A percentile compares a stretch with the other conserved stretches of the same genome.
phyloP scores from a whole-genome alignment of 1,140 invertebrate species.

The Hycleus cichorii region DNA sequence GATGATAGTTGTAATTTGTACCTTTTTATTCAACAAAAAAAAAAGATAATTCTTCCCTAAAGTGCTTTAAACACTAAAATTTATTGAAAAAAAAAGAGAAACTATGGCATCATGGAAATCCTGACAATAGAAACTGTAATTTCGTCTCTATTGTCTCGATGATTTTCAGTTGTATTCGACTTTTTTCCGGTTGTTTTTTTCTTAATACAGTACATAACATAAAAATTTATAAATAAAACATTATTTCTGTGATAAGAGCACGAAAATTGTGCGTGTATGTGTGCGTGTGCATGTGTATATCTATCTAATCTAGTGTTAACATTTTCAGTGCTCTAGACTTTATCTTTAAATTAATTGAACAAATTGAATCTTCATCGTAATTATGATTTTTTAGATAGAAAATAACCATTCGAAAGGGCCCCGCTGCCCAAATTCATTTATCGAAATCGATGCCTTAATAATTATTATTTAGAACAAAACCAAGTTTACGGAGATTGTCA shows the following conservation, averaged over 20 bases:
- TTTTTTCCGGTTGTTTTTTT: slow-evolving; percentile 14
- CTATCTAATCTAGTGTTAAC: slow-evolving; percentile 3
- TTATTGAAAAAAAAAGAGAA: slow-evolving; percentile 9
- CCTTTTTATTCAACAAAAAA: neutral
- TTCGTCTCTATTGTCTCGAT: no score
- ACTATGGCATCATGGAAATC: neutral
- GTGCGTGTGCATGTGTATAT: slow-evolving; percentile 1
- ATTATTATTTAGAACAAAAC: neutral
- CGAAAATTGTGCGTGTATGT: slow-evolving; percentile 18
- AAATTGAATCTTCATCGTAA: neutral
- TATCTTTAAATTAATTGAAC: neutral
- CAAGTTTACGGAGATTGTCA: neutral
- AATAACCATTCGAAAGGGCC: neutral
- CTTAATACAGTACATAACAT: slow-evolving; percentile 4
- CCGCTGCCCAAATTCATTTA: slow-evolving; percentile 1
- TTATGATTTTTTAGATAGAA: neutral
- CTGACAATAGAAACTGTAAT: neutral
- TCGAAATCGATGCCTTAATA: slow-evolving; percentile 25
- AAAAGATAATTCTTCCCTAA: slow-evolving; percentile 39
- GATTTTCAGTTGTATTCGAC: neutral
- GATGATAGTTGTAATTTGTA: neutral
- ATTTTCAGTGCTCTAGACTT: slow-evolving; percentile 2
- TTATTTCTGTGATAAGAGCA: slow-evolving; percentile 31
- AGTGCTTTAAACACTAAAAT: slow-evolving; percentile 41
- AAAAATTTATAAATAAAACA: slow-evolving; percentile 2